Evolutionary conservation across 2,888 invertebrate genomes (phyloP).

Genomic region (Sepioteuthis lessoniana): DNA sequence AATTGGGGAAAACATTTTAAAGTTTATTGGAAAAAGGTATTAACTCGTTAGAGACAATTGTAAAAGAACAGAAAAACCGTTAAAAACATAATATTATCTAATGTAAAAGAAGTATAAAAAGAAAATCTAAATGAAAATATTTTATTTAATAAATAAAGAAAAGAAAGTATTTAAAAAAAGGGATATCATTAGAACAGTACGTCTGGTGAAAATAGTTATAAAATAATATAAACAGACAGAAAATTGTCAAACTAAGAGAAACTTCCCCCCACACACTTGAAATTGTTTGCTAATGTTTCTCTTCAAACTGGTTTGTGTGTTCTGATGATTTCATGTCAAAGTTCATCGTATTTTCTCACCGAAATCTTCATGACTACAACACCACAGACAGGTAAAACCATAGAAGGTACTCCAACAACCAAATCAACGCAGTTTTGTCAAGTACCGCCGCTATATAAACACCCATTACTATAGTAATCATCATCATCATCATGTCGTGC

Average conservation of each 20-base stretch:
- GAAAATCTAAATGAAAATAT: too few species aligned
- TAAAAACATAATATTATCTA: too few species aligned
- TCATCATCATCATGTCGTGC: too few species aligned
- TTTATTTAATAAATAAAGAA: too few species aligned
- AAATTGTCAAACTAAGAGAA: not conserved
- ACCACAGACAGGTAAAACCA: not conserved
- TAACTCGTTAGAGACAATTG: too few species aligned
- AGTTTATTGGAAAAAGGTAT: too few species aligned
- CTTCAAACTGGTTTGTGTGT: not conserved
- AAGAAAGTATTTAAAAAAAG: too few species aligned
- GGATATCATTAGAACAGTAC: too few species aligned
- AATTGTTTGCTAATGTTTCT: not conserved
- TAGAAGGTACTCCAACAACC: not conserved
- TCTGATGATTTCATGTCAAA: not conserved
- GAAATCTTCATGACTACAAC: not conserved
- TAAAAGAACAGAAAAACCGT: too few species aligned
- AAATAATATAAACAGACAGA: not conserved
- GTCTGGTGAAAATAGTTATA: not conserved
- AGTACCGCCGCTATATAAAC: not conserved
- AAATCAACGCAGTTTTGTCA: conserved; percentile 13
- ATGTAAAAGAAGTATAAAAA: too few species aligned
- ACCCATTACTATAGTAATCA: conserved; percentile 33
- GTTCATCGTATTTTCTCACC: not conserved
- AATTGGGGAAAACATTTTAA: too few species aligned
- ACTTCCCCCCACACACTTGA: not conserved